phyloP scores from a whole-genome alignment of 2,113 vertebrate genomes.

The Notarius lentiginosus region DNA sequence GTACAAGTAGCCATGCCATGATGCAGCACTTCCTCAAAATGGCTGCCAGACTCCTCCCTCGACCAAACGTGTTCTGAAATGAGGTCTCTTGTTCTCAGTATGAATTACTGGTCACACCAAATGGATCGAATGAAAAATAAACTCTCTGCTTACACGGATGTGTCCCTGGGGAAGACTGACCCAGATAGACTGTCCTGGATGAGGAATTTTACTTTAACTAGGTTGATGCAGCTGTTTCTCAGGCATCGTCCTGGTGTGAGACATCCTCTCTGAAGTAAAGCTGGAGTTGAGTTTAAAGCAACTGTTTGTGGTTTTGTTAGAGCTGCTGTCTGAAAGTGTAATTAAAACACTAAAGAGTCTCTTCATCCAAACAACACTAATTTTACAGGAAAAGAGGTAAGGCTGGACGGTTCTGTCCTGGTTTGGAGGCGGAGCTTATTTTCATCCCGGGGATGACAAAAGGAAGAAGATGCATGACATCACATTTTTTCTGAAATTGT shows the following conservation, averaged over 20 bases:
- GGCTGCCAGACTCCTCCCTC: constrained; percentile 21
- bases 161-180: constrained; percentile 28
- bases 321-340: neutral
- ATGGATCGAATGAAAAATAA: constrained; percentile 1
- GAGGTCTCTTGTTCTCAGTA: neutral
- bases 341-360: neutral
- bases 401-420: neutral
- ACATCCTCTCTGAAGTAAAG: neutral
- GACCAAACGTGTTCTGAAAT: neutral
- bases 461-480: neutral
- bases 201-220: neutral
- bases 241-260: neutral
- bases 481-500: neutral
- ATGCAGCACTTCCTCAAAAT: constrained; percentile 57
- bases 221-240: constrained; percentile 24
- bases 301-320: neutral
- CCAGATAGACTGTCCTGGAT: constrained; percentile 41
- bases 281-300: constrained; percentile 6
- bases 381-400: neutral
- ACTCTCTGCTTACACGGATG: constrained; percentile 22
- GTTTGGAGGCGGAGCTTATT: neutral
- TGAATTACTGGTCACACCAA: neutral
- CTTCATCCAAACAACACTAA: neutral
- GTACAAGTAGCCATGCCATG: constrained; percentile 44
- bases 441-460: neutral